Evolutionary conservation across 2,888 invertebrate genomes (phyloP).

Genomic region (Lycophotia porphyrea): DNA sequence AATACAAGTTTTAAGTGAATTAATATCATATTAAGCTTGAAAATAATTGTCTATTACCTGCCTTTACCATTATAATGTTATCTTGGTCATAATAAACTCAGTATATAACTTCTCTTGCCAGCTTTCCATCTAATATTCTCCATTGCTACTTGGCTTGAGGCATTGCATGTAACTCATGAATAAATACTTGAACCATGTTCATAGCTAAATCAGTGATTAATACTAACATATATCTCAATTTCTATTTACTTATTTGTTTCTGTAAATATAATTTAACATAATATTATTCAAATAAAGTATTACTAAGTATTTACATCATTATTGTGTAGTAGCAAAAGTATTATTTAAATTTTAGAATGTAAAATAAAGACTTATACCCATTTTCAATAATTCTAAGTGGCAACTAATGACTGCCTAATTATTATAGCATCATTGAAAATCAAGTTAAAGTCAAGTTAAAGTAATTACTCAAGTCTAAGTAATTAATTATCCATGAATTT

Average conservation of each 20-base stretch:
- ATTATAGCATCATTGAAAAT: not conserved
- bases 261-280: slow-evolving; percentile 11
- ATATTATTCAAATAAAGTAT: slow-evolving; percentile 10
- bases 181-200: slow-evolving; percentile 30
- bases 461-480: no score
- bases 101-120: slow-evolving; percentile 40
- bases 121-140: slow-evolving; percentile 49
- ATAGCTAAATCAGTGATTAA: slow-evolving; percentile 47
- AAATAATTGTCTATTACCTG: not conserved
- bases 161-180: slow-evolving; percentile 58
- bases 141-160: slow-evolving; percentile 61
- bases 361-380: not conserved
- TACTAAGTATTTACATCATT: not conserved
- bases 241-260: slow-evolving; percentile 17
- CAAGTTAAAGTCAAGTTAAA: not conserved
- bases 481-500: no score
- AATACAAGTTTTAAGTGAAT: not conserved
- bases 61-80: slow-evolving; percentile 15
- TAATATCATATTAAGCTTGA: slow-evolving; percentile 1
- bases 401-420: not conserved
- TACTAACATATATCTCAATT: slow-evolving; percentile 50
- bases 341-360: slow-evolving; percentile 4
- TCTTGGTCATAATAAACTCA: slow-evolving; percentile 10
- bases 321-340: not conserved
- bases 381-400: not conserved